Percentiles rank a stretch among this genome's conserved stretches.
phyloP scores from a whole-genome alignment of 2,888 invertebrate genomes.

The Hirtodrosophila histrioides region DNA sequence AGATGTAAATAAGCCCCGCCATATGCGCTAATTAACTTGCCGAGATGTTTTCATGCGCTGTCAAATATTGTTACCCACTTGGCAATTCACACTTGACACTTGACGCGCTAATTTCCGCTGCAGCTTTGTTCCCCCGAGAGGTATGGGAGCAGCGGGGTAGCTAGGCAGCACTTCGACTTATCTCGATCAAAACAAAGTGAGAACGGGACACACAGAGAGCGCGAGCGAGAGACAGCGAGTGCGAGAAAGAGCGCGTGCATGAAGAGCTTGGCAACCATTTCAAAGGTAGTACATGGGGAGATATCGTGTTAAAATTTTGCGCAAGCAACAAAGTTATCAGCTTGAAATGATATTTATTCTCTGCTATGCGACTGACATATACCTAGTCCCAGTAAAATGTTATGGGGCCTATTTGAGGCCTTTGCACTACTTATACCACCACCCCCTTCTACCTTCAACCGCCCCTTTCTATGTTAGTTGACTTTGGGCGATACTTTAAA shows the following conservation, averaged over 20 bases:
- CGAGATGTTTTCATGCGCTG: constrained; percentile 69
- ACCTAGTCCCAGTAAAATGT: no score
- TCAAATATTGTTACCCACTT: constrained; percentile 71
- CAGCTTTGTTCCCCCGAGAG: constrained; percentile 16
- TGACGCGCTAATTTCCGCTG: constrained; percentile 70
- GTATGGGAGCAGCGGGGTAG: constrained; percentile 4
- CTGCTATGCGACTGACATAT: constrained; percentile 30
- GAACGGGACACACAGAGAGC: background rate
- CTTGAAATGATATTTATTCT: constrained; percentile 66
- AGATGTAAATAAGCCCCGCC: constrained; percentile 58
- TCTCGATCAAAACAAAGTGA: constrained; percentile 42
- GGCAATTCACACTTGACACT: constrained; percentile 77
- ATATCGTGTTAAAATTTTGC: constrained; percentile 72
- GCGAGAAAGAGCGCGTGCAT: constrained; percentile 6
- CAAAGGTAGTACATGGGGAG: constrained; percentile 41
- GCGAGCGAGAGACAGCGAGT: background rate
- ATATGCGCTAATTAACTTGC: constrained; percentile 63
- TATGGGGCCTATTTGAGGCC: constrained; percentile 30
- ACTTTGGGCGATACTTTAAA: constrained; percentile 26
- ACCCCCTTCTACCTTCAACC: background rate
- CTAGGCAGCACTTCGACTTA: constrained; percentile 25
- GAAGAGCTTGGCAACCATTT: constrained; percentile 15
- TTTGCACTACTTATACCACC: constrained; percentile 13
- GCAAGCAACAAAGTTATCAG: constrained; percentile 72
- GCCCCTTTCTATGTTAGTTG: background rate